A percentile compares a stretch with the other conserved stretches of the same genome.
phyloP scores from a whole-genome alignment of 2,797 vertebrate species.

The Poecilia picta region DNA sequence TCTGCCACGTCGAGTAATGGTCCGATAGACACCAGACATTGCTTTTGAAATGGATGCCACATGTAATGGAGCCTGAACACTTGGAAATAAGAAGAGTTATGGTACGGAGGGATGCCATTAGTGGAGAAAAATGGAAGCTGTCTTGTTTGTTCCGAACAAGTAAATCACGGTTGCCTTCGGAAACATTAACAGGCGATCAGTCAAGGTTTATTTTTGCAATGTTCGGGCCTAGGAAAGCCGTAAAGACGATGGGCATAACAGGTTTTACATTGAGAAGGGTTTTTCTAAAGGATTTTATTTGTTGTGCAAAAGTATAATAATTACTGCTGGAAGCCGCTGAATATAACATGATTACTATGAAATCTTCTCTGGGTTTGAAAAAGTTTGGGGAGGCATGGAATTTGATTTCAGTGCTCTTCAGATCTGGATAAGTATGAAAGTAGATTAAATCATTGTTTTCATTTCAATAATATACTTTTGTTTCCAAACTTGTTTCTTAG shows the following conservation, averaged over 20 bases:
- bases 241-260: constrained; percentile 35
- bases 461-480: neutral
- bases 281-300: constrained; percentile 30
- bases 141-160: constrained; percentile 70
- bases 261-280: constrained; percentile 54
- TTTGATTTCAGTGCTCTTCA: neutral
- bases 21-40: constrained; percentile 35
- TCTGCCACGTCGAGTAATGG: constrained; percentile 41
- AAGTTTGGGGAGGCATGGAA: too few relatives aligned
- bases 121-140: constrained; percentile 78
- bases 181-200: constrained; percentile 76
- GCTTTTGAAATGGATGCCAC: constrained; percentile 60
- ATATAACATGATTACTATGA: neutral
- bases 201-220: constrained; percentile 70
- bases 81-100: constrained; percentile 74
- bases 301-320: constrained; percentile 10
- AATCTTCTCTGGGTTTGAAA: neutral
- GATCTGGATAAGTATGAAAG: neutral
- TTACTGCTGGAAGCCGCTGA: neutral
- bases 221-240: constrained; percentile 63
- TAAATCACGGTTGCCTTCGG: constrained; percentile 76
- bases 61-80: constrained; percentile 67
- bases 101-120: constrained; percentile 67
- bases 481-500: neutral
- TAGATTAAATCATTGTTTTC: neutral